Percentiles rank a stretch among this genome's conserved stretches.
Evolutionary conservation across 2,888 invertebrate genomes (phyloP).

Genomic region (Isotomurus palustris): DNA sequence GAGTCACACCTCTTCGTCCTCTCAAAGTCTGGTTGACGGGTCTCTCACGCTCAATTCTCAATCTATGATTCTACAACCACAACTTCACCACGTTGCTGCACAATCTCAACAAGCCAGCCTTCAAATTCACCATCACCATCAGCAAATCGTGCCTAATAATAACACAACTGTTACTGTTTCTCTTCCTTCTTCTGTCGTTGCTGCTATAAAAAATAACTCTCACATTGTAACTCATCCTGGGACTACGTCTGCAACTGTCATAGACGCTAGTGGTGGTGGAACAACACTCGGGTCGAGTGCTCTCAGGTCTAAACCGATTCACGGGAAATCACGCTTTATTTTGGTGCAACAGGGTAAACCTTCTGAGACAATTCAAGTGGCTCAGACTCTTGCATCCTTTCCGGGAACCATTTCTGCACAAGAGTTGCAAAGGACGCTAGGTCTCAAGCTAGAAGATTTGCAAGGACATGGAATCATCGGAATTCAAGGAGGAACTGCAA

Average conservation of each 20-base stretch:
- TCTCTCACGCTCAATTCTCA: background rate
- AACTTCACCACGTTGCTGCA: background rate
- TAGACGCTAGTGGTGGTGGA: background rate
- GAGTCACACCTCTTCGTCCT: no score
- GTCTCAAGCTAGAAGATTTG: conserved; percentile 44
- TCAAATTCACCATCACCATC: background rate
- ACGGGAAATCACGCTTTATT: conserved; percentile 26
- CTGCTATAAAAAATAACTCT: conserved; percentile 12
- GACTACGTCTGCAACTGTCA: background rate
- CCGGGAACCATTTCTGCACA: conserved; percentile 36
- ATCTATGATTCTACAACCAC: background rate
- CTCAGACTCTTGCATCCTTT: conserved; percentile 41
- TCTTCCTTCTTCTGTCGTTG: conserved; percentile 13
- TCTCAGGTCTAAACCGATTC: no score
- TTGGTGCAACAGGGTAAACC: conserved; percentile 38
- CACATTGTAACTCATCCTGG: conserved; percentile 17
- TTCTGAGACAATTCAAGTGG: conserved; percentile 35
- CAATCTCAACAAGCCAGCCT: background rate
- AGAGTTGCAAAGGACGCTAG: conserved; percentile 39
- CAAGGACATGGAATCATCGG: conserved; percentile 41
- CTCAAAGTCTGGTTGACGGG: no score
- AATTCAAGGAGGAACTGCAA: conserved; percentile 34
- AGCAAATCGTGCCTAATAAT: background rate
- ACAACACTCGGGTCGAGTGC: conserved; percentile 16
- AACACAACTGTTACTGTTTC: background rate